Evolutionary conservation across 2,113 vertebrate genomes (phyloP).

Genomic region (Miniopterus natalensis): DNA sequence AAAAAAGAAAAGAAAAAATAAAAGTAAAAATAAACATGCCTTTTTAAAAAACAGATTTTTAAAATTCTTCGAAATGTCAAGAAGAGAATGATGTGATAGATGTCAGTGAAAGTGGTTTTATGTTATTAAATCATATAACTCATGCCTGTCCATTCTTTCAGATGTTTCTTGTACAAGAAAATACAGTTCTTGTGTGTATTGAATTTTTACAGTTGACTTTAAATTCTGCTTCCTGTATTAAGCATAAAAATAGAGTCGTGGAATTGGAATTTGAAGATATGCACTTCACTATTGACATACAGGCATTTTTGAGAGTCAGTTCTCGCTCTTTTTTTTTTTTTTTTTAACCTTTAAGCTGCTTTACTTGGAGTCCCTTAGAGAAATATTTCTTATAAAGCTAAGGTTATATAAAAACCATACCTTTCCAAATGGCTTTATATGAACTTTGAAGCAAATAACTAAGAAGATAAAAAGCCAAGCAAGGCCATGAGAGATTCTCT

Average conservation of each 20-base stretch:
- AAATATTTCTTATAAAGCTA: constrained; percentile 41
- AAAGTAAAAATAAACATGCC: neutral
- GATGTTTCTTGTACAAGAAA: neutral
- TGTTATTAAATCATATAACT: constrained; percentile 11
- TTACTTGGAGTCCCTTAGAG: neutral
- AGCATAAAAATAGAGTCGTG: neutral
- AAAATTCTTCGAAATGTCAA: constrained; percentile 4
- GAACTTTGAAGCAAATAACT: constrained; percentile 17
- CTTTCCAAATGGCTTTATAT: constrained; percentile 11
- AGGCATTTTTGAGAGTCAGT: neutral
- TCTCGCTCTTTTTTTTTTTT: neutral
- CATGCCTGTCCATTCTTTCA: neutral
- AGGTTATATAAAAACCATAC: constrained; percentile 8
- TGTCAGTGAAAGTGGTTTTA: neutral
- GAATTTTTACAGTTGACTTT: constrained; percentile 10
- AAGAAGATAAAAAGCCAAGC: neutral
- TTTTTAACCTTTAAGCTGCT: neutral
- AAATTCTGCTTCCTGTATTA: neutral
- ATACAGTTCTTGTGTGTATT: neutral
- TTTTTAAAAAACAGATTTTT: neutral
- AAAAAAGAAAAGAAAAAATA: neutral
- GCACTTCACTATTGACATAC: neutral
- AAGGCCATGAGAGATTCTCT: neutral
- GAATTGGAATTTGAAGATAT: neutral
- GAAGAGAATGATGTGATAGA: neutral